Evolutionary conservation across 2,888 invertebrate genomes (phyloP), one percentile per base, ranked within the genome.

Genomic region (Fragum sueziense): DNA sequence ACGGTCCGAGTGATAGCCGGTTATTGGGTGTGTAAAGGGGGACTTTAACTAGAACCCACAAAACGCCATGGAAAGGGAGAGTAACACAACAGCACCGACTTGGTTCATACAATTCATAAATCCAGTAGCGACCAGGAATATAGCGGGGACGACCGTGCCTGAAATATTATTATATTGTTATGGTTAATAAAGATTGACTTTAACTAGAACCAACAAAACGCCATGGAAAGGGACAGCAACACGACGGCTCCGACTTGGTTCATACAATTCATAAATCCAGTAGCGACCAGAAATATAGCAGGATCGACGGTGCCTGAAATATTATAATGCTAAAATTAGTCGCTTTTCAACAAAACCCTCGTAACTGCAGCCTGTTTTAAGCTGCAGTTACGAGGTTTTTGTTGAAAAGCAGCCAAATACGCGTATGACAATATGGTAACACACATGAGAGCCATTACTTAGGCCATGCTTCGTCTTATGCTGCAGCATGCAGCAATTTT

Each of bases 161-260:
- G 80, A 2, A 80, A 47, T n/a, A n/a, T n/a, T n/a, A n/a, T n/a
- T 54, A 91, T 88, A 74, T 91, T 91, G 11, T 89, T 88, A 61
- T 90, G 89, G 77, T 91, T 91, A 70, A 90, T 88, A 72, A 90
- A 85, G 76, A 87, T 88, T 14, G 89, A 88, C 34, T 88, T 86
- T 77, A 89, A 90, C 69, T 90, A 89, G 71, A 91, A 88, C 0
- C 90, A 90, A 80, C 88, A 89, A 69, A 90, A 84, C 0, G 87
- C 89, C 80, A 90, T 87, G 22, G 89, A 86, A 9, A 89, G 70
- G 4, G 90, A 88, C 51, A 91, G 79, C 47, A 91, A 73, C 7
- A 86, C 82, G 20, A 91, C 88, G 2, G 91, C 91, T 27, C 31
- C 85, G 7, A 78, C 76, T 79, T 89, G 87, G 68, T 87, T 87